Evolutionary conservation across 2,888 invertebrate genomes (phyloP), one percentile per base, ranked within the genome.

Genomic region (Zygaena filipendulae): DNA sequence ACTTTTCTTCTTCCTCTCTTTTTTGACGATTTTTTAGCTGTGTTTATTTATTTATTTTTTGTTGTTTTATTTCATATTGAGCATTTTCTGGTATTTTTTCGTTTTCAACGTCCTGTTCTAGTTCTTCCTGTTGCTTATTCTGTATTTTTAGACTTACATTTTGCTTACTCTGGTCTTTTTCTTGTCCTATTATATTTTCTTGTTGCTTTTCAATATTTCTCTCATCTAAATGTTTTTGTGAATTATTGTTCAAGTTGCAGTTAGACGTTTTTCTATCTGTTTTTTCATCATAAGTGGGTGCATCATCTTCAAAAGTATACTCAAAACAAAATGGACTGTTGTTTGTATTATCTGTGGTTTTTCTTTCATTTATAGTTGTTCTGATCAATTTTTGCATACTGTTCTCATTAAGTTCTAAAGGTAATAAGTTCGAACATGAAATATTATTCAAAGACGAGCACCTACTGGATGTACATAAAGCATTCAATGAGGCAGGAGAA

Each of bases 371-470:
- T 28, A 28, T 28, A 35, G 23, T 24, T 23, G 29, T 23, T 28
- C 27, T 33, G 21, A 30, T 33, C 21, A 33, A 34, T 30, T 24
- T 27, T 34, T 34, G 30, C 30, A 30, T 34, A 22, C 30, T 27
- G 19, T 23, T 31, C n/a, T 36, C 30, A 33, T 29, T 25, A 28
- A 32, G 13, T 28, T 33, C 29, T 29, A 32, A 32, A 27, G 35
- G 30, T 31, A 35, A 29, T 31, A n/a, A n/a, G n/a, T n/a, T n/a
- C n/a, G 30, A 33, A 26, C 26, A 32, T 23, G 32, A 35, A 27
- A 35, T 35, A 30, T 32, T 32, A 27, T 30, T 32, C 20, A 30
- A 32, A 32, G 32, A n/a, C n/a, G n/a, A n/a, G n/a, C n/a, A n/a
- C 28, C 32, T 32, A 22, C 32, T 32, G 27, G 32, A 32, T 28